Evolutionary conservation across 92 coral and sea anemone genomes (phyloP), one percentile per base, ranked within the genome.

Genomic region (Siderastrea siderea): DNA sequence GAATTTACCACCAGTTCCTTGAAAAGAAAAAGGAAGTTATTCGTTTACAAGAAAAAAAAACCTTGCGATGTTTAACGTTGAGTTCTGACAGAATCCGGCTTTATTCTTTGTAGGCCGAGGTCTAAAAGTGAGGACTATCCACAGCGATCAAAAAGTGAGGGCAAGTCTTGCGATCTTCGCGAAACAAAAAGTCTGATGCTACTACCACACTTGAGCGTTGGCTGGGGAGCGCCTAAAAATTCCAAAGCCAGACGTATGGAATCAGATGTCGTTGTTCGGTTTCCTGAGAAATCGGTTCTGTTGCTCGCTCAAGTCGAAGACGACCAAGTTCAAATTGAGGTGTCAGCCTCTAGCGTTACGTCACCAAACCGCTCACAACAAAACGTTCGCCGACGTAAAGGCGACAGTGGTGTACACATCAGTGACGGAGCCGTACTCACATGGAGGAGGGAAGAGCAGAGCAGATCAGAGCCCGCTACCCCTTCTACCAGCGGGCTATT

Each of bases 221-320:
- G 50, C 14, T 53, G 53, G 14, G 9, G 74, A 26, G 38, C 38
- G 61, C 13, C 63, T 2, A 51, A 3, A 7, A 12, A 55, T n/a
- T 7, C 13, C 7, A 55, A 45, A 8, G 12, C 66, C 44, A 10
- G 9, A 44, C 64, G 19, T 3, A 52, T 68, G 12, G 74, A 64
- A 44, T 69, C 86, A 0, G 55, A 81, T 44, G 53, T 81, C 15
- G 68, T 81, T 69, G 57, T 46, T 46, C 52, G 46, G 77, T 81
- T 81, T 71, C 86, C 86, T 53, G 86, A 81, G 68, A 81, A 57
- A 48, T 81, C 86, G 14, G 67, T 81, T 17, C 86, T 81, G 17
- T 69, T 71, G n/a, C 86, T 68, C 16, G 86, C 86, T 19, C 86
- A 81, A 81, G 86, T 55, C 52, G 86, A 47, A 55, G 57, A 81